Conservation (phyloP, 1,140 invertebrate genomes). For the Leptoteleia sp. region DNA sequence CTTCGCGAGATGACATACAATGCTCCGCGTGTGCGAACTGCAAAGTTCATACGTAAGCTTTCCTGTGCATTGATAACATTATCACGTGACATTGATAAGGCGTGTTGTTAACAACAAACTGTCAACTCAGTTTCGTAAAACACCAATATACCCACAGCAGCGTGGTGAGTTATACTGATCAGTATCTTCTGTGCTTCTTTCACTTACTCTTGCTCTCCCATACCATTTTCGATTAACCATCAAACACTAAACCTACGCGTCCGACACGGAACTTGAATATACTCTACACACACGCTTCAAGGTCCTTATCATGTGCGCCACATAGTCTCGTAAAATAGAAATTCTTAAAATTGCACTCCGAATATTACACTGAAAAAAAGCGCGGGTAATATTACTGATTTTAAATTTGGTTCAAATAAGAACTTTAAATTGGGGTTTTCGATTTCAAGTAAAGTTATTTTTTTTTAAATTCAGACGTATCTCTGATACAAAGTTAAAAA, state of each 20-base stretch:
- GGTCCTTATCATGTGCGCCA: conserved; percentile 10
- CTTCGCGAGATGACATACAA: conserved; percentile 24
- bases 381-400: too few relatives aligned
- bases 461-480: too few relatives aligned
- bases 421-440: too few relatives aligned
- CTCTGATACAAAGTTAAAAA: too few relatives aligned
- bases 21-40: conserved; percentile 20
- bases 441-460: too few relatives aligned
- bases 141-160: background rate
- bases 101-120: conserved; percentile 30
- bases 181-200: background rate
- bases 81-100: conserved; percentile 31
- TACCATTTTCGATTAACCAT: conserved; percentile 8
- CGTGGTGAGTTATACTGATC: conserved; percentile 23
- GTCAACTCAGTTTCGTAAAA: conserved; percentile 7
- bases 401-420: too few relatives aligned
- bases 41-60: conserved; percentile 31
- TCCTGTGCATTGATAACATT: conserved; percentile 29
- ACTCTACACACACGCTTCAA: conserved; percentile 1
- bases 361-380: too few relatives aligned
- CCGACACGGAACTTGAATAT: conserved; percentile 5
- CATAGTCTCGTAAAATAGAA: conserved; percentile 1
- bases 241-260: background rate
- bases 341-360: too few relatives aligned
- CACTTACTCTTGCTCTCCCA: background rate